Conservation (phyloP, 2,113 vertebrate genomes). For the Ibidorhyncha struthersii region DNA sequence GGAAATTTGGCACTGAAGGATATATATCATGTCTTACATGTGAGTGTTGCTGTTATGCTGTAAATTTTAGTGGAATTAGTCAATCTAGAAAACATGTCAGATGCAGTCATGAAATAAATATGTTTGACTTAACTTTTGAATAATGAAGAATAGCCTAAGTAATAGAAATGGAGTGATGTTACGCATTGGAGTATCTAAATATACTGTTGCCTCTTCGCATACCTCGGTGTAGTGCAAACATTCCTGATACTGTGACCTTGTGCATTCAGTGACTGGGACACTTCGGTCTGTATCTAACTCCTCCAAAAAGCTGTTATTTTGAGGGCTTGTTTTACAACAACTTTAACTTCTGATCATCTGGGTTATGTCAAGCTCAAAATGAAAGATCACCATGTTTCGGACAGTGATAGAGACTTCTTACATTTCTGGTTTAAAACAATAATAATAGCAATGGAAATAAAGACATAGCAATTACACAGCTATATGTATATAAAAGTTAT, state of each 20-base stretch:
- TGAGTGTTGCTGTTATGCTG: not conserved
- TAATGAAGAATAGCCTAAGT: not conserved
- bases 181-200: not conserved
- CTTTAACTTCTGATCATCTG: not conserved
- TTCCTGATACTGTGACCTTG: not conserved
- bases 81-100: not conserved
- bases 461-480: not conserved
- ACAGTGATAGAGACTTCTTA: not conserved
- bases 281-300: not conserved
- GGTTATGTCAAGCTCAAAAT: not conserved
- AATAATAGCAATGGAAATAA: not conserved
- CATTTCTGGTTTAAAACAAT: not conserved
- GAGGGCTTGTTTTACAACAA: not conserved
- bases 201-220: not conserved
- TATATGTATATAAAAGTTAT: not conserved
- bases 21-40: not conserved
- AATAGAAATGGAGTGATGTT: not conserved
- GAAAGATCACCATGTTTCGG: not conserved
- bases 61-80: not conserved
- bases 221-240: not conserved
- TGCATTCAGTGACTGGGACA: not conserved
- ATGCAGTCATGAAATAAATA: not conserved
- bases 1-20: not conserved
- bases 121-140: not conserved
- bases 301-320: not conserved